phyloP scores from a whole-genome alignment of 2,113 vertebrate species.

The Poicephalus meyeri region DNA sequence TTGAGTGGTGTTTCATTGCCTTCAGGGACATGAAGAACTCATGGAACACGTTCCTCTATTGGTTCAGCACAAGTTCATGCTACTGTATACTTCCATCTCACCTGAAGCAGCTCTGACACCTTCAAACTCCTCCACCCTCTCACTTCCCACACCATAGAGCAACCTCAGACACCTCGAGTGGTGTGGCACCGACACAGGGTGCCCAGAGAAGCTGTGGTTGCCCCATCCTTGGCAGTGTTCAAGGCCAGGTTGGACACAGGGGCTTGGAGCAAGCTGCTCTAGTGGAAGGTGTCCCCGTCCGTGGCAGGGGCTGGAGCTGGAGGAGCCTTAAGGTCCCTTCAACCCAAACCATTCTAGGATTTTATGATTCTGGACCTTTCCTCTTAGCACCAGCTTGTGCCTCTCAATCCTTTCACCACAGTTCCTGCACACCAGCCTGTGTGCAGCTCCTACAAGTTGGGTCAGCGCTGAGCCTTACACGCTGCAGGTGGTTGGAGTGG shows the following conservation, averaged over 20 bases:
- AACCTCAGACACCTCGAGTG: neutral
- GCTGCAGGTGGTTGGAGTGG: neutral
- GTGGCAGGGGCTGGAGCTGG: neutral
- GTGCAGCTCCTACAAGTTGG: neutral
- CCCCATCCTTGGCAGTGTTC: neutral
- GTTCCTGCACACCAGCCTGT: neutral
- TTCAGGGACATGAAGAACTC: neutral
- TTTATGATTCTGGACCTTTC: neutral
- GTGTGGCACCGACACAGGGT: neutral
- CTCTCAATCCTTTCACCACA: neutral
- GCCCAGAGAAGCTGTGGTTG: neutral
- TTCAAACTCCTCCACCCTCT: neutral
- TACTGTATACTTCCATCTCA: accelerated
- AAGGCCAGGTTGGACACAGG: neutral
- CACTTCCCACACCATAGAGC: neutral
- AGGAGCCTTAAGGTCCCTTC: neutral
- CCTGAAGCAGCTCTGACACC: neutral
- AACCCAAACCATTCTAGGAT: neutral
- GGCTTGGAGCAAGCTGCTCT: neutral
- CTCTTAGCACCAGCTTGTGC: neutral
- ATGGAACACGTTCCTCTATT: neutral
- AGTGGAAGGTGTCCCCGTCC: neutral
- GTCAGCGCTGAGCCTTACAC: neutral
- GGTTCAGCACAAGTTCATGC: neutral
- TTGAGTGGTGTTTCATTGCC: neutral